Evolutionary conservation across 2,797 vertebrate species (phyloP).

Genomic region (Antrozous pallidus): DNA sequence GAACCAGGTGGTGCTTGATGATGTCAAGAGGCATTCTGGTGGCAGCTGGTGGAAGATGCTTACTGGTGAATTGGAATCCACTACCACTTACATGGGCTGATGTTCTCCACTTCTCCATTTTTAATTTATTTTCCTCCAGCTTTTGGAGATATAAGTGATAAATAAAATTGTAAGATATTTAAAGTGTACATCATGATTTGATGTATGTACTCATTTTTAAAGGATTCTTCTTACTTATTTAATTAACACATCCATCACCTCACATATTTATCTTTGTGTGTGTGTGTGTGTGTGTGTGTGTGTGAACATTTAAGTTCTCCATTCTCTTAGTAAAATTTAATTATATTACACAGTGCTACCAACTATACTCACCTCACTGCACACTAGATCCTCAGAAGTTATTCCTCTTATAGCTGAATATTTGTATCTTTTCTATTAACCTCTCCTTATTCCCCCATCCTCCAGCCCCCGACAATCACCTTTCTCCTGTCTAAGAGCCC

Average conservation of each 20-base stretch:
- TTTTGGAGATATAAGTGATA: not conserved
- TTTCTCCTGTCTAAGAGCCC: not conserved
- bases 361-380: rapidly evolving
- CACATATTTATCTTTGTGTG: not conserved
- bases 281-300: not conserved
- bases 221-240: not conserved
- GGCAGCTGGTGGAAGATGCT: not conserved
- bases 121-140: not conserved
- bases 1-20: not conserved
- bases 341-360: rapidly evolving
- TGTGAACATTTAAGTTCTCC: not conserved
- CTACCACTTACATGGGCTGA: rapidly evolving
- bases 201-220: rapidly evolving
- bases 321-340: not conserved
- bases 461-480: too few species aligned
- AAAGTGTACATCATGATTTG: not conserved
- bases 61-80: not conserved
- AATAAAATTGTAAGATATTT: not conserved
- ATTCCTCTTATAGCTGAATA: not conserved
- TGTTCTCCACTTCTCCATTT: not conserved
- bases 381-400: too few species aligned
- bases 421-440: not conserved
- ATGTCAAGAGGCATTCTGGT: too few species aligned
- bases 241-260: not conserved
- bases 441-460: not conserved